Percentiles rank a stretch among this genome's conserved stretches.
Evolutionary conservation across 2,888 invertebrate species (phyloP).

Genomic region (Drosophila koepferae): DNA sequence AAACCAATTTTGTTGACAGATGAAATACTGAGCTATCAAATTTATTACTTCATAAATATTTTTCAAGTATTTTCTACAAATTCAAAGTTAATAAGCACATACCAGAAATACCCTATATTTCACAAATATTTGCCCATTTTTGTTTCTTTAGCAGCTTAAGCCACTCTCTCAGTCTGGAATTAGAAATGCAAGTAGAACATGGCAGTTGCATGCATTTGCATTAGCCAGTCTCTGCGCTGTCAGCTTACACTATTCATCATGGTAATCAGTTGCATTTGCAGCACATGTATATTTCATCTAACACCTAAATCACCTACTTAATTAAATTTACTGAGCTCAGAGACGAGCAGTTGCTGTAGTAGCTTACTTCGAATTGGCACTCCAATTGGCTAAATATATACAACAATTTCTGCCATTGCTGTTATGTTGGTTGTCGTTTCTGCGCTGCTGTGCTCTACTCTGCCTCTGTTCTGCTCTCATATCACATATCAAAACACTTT

Average conservation of each 20-base stretch:
- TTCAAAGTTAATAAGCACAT: background rate
- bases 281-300: slow-evolving; percentile 6
- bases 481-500: slow-evolving; percentile 47
- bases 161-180: background rate
- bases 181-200: background rate
- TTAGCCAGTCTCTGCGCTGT: background rate
- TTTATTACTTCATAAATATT: background rate
- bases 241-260: slow-evolving; percentile 34
- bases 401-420: background rate
- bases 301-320: slow-evolving; percentile 42
- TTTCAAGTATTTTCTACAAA: background rate
- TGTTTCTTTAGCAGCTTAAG: background rate
- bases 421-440: background rate
- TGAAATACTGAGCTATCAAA: background rate
- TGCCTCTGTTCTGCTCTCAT: slow-evolving; percentile 6
- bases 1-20: background rate
- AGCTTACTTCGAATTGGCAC: background rate
- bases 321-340: slow-evolving; percentile 27
- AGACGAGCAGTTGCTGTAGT: slow-evolving; percentile 1
- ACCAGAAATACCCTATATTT: background rate
- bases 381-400: slow-evolving; percentile 11
- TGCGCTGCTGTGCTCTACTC: background rate
- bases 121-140: background rate
- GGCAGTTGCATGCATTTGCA: background rate
- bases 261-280: slow-evolving; percentile 27